These are phyloP conservation scores for Eulithis prunata DNA, from an alignment of 2,888 invertebrate genomes.

Conservation along the genomic window DNA sequence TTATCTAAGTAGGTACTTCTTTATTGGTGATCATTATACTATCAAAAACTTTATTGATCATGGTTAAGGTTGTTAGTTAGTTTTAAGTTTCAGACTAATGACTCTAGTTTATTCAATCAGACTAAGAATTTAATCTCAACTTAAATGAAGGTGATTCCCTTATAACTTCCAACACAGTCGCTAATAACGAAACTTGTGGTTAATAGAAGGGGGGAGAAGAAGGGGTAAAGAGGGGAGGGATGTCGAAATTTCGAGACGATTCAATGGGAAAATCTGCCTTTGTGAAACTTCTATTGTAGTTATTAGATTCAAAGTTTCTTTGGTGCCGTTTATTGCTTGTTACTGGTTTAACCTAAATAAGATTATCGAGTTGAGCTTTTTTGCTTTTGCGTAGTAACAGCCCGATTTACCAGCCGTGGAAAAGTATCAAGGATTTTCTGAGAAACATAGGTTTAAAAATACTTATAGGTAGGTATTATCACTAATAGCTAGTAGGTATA, in stretches of 20 bases:
- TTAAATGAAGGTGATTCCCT: constrained; percentile 80
- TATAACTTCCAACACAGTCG: constrained; percentile 78
- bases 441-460: too few species aligned
- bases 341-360: background rate
- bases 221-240: constrained; percentile 42
- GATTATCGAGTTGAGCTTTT: background rate
- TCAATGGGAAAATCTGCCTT: constrained; percentile 80
- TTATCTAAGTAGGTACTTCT: too few species aligned
- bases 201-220: constrained; percentile 53
- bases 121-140: constrained; percentile 78
- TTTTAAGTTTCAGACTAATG: constrained; percentile 43
- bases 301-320: constrained; percentile 60
- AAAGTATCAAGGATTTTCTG: too few species aligned
- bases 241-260: constrained; percentile 73
- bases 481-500: too few species aligned
- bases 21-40: too few species aligned
- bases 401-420: too few species aligned
- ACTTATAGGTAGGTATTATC: too few species aligned
- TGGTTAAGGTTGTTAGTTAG: constrained; percentile 6
- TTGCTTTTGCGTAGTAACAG: too few species aligned
- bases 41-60: background rate
- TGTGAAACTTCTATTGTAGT: constrained; percentile 70
- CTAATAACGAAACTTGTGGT: constrained; percentile 82
- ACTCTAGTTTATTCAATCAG: constrained; percentile 62
- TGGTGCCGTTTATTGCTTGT: constrained; percentile 17